Evolutionary conservation across 1,140 invertebrate genomes (phyloP), one percentile per base, ranked within the genome.

Genomic region (Alviniconcha marisindica): DNA sequence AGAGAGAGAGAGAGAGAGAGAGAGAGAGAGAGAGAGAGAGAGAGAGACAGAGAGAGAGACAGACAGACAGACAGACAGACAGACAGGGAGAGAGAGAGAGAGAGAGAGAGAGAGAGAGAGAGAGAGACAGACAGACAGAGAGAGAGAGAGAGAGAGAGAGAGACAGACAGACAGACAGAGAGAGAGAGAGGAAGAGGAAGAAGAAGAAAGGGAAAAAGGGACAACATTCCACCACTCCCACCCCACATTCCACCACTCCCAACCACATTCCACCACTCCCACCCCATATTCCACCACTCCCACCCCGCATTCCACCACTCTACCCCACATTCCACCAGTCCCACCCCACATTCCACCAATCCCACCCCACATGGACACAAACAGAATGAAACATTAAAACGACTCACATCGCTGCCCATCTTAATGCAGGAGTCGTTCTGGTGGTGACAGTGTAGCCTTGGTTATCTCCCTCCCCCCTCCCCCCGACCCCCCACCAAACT

Each of bases 91-190:
- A 44, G 44, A 44, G 73, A 76, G 73, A 76, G 40, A 76, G 73
- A 42, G 40, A 76, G 73, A 76, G 44, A 76, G 73, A 48, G 44
- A 44, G 36, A 76, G 38, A 44, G 38, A 76, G 38, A 44, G 73
- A 42, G 28, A n/a, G 38, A 48, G 40, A 54, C 4, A 54, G n/a
- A 54, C 15, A 77, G 42, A 48, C 7, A 54, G 2, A 48, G 3
- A 31, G 18, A 48, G 42, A 51, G 42, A 77, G 74, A 51, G 74
- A 77, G 74, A 51, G 36, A 83, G 74, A 71, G 69, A 77, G 5
- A 77, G 31, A 73, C 76, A 76, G 48, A 40, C 33, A 40, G 66
- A 71, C 33, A 71, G 33, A 71, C 31, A 71, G 66, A 71, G 66
- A 71, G 66, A 71, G 66, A 71, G 66, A 71, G 66, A 71, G 66